These are phyloP conservation scores for Hydrolagus affinis DNA, from an alignment of 2,113 vertebrate genomes.

Conservation along the genomic window DNA sequence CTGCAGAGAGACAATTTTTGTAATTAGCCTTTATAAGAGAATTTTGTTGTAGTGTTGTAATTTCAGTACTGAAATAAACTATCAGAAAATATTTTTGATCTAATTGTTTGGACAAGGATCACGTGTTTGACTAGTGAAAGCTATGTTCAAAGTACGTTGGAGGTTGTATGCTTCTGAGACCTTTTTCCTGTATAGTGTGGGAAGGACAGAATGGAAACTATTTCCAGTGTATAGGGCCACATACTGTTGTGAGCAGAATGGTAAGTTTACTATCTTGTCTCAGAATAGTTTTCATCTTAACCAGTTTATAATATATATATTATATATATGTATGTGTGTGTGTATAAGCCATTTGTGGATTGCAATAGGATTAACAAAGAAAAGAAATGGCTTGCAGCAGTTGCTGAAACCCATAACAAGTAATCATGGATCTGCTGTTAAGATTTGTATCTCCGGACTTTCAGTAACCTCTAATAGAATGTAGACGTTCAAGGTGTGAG, in stretches of 20 bases:
- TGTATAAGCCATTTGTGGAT: no score
- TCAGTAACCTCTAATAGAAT: no score
- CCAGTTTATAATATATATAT: background rate
- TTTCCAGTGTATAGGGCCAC: background rate
- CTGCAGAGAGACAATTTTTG: no score
- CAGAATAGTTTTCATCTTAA: background rate
- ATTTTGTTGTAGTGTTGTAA: background rate
- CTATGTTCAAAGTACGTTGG: constrained; percentile 27
- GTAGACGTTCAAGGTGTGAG: no score
- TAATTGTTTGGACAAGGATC: constrained; percentile 3
- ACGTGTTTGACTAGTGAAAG: constrained; percentile 34
- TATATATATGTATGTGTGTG: no score
- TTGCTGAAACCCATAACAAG: no score
- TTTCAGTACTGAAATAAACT: background rate
- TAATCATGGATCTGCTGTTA: no score
- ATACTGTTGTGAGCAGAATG: background rate
- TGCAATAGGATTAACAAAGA: no score
- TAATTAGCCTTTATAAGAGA: background rate
- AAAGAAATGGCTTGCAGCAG: no score
- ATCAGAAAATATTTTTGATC: background rate
- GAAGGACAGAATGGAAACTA: background rate
- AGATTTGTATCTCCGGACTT: no score
- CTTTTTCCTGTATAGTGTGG: background rate
- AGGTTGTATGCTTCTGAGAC: background rate
- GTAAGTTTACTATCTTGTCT: background rate